Percentiles rank a stretch among this genome's conserved stretches.
phyloP scores from a whole-genome alignment of 1,140 invertebrate species.

The Ceratitis capitata region DNA sequence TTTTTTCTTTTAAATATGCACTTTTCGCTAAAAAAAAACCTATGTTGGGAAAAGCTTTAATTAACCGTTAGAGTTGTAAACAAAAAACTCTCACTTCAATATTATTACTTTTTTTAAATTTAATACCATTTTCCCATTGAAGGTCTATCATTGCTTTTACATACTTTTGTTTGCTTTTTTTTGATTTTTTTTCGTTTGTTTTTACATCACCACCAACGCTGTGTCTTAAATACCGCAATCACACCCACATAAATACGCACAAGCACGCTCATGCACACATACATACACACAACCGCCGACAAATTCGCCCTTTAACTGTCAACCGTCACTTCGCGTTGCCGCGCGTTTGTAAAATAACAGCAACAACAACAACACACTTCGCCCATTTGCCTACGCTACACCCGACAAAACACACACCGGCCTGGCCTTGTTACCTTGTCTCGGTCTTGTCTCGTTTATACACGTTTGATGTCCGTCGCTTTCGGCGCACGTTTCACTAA shows the following conservation, averaged over 20 bases:
- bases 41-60: no score
- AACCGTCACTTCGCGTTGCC: neutral
- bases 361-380: neutral
- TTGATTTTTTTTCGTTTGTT: neutral
- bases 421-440: conserved; percentile 21
- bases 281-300: no score
- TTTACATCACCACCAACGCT: neutral
- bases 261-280: neutral
- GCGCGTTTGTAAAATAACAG: neutral
- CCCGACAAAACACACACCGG: neutral
- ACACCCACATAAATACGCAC: neutral
- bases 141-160: neutral
- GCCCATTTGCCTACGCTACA: neutral
- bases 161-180: neutral
- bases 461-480: conserved; percentile 24
- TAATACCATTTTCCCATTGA: neutral
- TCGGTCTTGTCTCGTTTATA: neutral
- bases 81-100: no score
- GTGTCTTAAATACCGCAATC: neutral
- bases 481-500: conserved; percentile 31
- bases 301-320: neutral
- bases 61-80: no score
- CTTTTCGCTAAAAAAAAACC: no score
- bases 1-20: no score
- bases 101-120: neutral